Percentiles rank a stretch among this genome's conserved stretches.
Conservation (phyloP, 2,888 invertebrate species). For the Isoperla grammatica region DNA sequence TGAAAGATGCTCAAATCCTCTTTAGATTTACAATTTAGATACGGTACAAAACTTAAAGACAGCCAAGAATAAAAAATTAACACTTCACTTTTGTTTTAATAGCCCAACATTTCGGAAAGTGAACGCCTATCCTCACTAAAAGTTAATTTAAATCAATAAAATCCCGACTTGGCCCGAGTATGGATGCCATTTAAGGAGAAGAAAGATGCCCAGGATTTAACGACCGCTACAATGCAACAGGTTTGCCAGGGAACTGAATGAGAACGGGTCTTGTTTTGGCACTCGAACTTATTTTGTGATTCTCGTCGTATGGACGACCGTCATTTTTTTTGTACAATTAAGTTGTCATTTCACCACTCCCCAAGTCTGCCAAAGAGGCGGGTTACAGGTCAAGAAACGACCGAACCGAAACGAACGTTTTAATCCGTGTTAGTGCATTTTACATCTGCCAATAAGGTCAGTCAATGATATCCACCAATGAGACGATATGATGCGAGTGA, state of each 20-base stretch:
- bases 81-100: slow-evolving; percentile 14
- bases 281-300: slow-evolving; percentile 3
- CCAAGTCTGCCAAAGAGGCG: too few relatives aligned
- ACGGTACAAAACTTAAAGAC: slow-evolving; percentile 2
- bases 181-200: not conserved
- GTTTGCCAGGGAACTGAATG: too few relatives aligned
- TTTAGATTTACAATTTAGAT: not conserved
- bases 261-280: not conserved
- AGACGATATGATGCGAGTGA: too few relatives aligned
- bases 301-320: not conserved
- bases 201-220: not conserved
- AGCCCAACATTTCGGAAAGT: slow-evolving; percentile 8
- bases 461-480: too few relatives aligned
- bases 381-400: too few relatives aligned
- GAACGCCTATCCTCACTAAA: slow-evolving; percentile 10
- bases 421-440: too few relatives aligned
- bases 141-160: slow-evolving; percentile 17
- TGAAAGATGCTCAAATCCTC: slow-evolving; percentile 3
- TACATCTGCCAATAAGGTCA: too few relatives aligned
- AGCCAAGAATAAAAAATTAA: slow-evolving; percentile 11
- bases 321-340: too few relatives aligned
- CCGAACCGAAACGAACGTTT: too few relatives aligned
- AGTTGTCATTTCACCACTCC: too few relatives aligned
- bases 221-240: not conserved
- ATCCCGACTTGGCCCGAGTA: not conserved